A percentile compares a stretch with the other conserved stretches of the same genome.
Conservation (phyloP, 2,888 invertebrate species). For the Nebria salina region DNA sequence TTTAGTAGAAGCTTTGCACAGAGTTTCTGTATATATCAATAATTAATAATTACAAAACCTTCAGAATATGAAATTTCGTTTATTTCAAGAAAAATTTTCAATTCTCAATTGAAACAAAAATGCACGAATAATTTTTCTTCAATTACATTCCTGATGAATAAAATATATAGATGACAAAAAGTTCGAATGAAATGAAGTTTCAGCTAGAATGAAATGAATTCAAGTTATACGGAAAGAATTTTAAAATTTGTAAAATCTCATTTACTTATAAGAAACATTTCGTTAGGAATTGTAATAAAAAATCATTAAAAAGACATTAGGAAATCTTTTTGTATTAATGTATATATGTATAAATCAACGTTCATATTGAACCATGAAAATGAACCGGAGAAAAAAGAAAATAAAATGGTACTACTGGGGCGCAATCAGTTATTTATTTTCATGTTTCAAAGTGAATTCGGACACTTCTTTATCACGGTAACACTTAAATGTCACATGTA, state of each 20-base stretch:
- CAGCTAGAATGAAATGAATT: too few species aligned
- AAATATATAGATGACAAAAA: too few species aligned
- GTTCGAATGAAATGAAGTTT: too few species aligned
- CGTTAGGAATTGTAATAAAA: background rate
- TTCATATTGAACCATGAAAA: background rate
- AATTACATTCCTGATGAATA: too few species aligned
- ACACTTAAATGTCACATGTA: conserved; percentile 1
- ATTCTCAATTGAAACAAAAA: too few species aligned
- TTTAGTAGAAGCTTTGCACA: background rate
- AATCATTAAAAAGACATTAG: background rate
- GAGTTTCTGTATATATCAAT: background rate
- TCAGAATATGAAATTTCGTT: too few species aligned
- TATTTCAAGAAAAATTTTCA: too few species aligned
- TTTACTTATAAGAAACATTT: background rate
- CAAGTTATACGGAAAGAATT: too few species aligned
- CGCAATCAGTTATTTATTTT: background rate
- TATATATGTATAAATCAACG: background rate
- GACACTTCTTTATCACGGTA: background rate
- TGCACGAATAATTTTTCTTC: too few species aligned
- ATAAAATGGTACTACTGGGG: background rate
- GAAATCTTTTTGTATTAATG: background rate
- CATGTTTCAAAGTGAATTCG: conserved; percentile 1
- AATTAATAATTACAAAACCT: background rate
- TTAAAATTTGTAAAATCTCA: background rate
- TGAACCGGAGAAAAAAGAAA: background rate